phyloP scores from a whole-genome alignment of 2,888 invertebrate genomes.

The Galeopsomyia nigrocyanea region DNA sequence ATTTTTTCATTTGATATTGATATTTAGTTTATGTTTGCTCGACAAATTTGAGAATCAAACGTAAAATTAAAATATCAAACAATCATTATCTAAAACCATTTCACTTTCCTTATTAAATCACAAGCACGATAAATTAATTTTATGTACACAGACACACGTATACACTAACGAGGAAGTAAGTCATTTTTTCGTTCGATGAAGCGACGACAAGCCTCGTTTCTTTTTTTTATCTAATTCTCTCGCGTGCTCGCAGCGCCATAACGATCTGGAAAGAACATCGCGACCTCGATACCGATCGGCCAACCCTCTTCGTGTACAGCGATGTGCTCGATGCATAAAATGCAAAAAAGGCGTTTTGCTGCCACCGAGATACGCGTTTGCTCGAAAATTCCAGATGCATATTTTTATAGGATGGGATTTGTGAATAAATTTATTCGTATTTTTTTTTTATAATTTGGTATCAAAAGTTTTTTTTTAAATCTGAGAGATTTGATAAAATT shows the following conservation, averaged over 20 bases:
- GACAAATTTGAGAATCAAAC: too few relatives aligned
- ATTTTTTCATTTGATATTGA: too few relatives aligned
- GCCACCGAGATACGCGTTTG: too few relatives aligned
- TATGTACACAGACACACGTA: not conserved
- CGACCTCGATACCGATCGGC: conserved; percentile 32
- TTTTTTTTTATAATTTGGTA: too few relatives aligned
- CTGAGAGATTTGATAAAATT: too few relatives aligned
- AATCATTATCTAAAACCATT: not conserved
- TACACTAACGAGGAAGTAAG: not conserved
- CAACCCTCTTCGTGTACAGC: not conserved
- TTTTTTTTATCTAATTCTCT: not conserved
- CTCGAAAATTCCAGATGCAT: too few relatives aligned
- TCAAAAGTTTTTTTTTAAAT: too few relatives aligned
- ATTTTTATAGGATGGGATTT: too few relatives aligned
- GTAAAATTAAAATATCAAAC: too few relatives aligned
- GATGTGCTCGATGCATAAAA: not conserved
- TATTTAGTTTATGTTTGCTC: too few relatives aligned
- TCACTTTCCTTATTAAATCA: conserved; percentile 5
- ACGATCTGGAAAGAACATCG: conserved; percentile 14
- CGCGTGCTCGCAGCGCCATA: conserved; percentile 1
- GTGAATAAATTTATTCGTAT: too few relatives aligned
- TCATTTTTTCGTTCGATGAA: not conserved
- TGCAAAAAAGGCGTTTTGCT: too few relatives aligned
- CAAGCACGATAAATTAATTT: not conserved
- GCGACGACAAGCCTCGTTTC: not conserved